These are phyloP conservation scores for Myripristis jacobus DNA, from an alignment of 2,797 vertebrate genomes.

Conservation along the genomic window DNA sequence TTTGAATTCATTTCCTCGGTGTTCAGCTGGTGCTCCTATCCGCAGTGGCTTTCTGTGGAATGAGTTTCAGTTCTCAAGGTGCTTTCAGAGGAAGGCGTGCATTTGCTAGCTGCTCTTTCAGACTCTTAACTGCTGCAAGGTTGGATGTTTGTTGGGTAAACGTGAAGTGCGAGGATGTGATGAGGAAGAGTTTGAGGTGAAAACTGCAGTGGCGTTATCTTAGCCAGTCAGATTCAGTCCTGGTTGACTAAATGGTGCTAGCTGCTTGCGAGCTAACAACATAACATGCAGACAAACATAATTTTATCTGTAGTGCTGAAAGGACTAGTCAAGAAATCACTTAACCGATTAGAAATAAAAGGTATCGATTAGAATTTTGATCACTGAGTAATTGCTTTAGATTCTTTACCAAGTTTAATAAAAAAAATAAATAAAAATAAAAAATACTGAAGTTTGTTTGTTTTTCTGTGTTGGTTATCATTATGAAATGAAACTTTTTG, in stretches of 20 bases:
- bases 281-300: background rate
- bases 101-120: too few species aligned
- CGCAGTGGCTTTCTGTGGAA: background rate
- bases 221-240: background rate
- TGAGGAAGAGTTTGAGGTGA: slow-evolving; percentile 20
- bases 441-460: too few species aligned
- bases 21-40: slow-evolving; percentile 14
- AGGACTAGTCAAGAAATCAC: too few species aligned
- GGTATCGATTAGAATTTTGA: too few species aligned
- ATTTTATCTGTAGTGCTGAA: too few species aligned
- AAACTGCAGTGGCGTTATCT: slow-evolving; percentile 20
- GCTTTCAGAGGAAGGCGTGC: background rate
- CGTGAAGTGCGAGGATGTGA: slow-evolving; percentile 3
- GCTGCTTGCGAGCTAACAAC: background rate
- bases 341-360: too few species aligned
- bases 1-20: background rate
- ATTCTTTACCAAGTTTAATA: too few species aligned
- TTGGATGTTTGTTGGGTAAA: slow-evolving; percentile 22
- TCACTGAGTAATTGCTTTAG: too few species aligned
- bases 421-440: too few species aligned
- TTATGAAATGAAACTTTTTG: too few species aligned
- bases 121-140: background rate
- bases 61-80: background rate
- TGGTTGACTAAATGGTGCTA: background rate
- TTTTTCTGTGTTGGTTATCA: too few species aligned